A percentile compares a stretch with the other conserved stretches of the same genome.
phyloP scores from a whole-genome alignment of 2,113 vertebrate species.

The Odontophorus gujanensis region DNA sequence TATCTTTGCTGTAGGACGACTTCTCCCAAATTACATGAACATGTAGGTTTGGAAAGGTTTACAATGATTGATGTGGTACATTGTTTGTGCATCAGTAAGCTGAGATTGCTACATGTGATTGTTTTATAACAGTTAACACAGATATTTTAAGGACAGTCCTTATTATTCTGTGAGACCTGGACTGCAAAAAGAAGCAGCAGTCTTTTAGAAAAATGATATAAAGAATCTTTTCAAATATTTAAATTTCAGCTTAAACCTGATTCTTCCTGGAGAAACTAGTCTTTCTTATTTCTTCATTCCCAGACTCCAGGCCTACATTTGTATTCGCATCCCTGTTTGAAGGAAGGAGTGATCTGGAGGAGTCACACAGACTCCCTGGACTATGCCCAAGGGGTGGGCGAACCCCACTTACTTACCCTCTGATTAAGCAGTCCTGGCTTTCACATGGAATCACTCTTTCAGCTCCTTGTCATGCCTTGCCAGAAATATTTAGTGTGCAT shows the following conservation, averaged over 20 bases:
- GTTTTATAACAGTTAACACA: slow-evolving; percentile 5
- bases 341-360: neutral
- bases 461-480: neutral
- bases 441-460: neutral
- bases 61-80: neutral
- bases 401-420: neutral
- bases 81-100: neutral
- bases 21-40: neutral
- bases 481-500: neutral
- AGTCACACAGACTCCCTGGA: neutral
- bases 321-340: neutral
- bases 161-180: neutral
- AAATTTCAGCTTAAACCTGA: neutral
- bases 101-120: neutral
- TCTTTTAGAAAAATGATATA: slow-evolving; percentile 10
- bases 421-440: accelerated
- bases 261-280: neutral
- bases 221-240: neutral
- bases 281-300: neutral
- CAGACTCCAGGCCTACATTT: neutral
- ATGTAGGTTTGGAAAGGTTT: neutral
- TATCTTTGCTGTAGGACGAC: neutral
- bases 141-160: slow-evolving; percentile 19
- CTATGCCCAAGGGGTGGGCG: too few relatives aligned
- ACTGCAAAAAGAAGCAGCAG: neutral